phyloP scores from a whole-genome alignment of 2,888 invertebrate genomes.

The Heteromurus nitidus region DNA sequence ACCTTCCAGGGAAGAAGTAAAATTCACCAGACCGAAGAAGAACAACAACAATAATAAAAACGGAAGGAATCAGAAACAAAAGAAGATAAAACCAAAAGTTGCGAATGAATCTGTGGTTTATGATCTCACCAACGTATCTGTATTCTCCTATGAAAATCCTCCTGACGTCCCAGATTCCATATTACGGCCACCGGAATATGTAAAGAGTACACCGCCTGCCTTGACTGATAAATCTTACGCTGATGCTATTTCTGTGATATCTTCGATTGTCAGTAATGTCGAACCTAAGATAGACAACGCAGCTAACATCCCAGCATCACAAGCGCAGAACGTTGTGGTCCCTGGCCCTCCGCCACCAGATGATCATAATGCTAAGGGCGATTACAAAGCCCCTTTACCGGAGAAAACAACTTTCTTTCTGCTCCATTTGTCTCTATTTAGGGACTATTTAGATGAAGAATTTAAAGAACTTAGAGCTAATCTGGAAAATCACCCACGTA shows the following conservation, averaged over 20 bases:
- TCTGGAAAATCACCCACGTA: constrained; percentile 60
- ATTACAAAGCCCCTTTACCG: constrained; percentile 80
- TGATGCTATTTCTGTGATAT: too few relatives aligned
- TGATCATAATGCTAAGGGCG: constrained; percentile 66
- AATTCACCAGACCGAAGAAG: constrained; percentile 68
- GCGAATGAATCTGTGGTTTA: constrained; percentile 16
- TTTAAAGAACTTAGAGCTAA: constrained; percentile 78
- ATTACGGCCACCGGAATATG: background rate
- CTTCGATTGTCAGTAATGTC: too few relatives aligned
- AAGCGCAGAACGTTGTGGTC: background rate
- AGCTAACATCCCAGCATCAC: background rate
- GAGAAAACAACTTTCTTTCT: constrained; percentile 95
- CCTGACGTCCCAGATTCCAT: background rate
- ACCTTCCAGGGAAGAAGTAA: constrained; percentile 71
- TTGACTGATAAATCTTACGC: background rate
- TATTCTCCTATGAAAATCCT: constrained; percentile 49
- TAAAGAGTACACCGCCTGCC: too few relatives aligned
- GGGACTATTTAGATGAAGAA: constrained; percentile 95
- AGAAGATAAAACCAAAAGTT: constrained; percentile 36
- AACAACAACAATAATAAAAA: too few relatives aligned
- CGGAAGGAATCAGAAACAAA: constrained; percentile 36
- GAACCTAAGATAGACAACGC: too few relatives aligned
- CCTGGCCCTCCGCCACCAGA: constrained; percentile 59
- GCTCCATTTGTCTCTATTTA: constrained; percentile 91
- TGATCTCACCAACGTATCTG: constrained; percentile 64